Evolutionary conservation across 53 echinoderm and acorn worm species (phyloP), one percentile per base, ranked within the genome.

Genomic region (Astropecten irregularis): DNA sequence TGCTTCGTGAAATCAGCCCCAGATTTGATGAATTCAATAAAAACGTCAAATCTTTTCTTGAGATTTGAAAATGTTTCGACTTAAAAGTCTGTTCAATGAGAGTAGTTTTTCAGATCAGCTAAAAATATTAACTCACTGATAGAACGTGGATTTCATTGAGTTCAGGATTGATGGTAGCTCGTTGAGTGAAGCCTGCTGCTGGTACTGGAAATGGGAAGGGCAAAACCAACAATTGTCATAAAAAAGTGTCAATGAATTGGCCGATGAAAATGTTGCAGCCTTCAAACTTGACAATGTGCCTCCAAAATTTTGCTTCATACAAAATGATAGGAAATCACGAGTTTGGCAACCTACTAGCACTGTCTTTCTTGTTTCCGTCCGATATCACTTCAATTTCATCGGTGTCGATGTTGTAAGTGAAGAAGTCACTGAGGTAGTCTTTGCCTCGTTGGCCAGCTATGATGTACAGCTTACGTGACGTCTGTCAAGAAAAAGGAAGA

Each of bases 91-190:
- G n/a, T n/a, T n/a, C n/a, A n/a, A n/a, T n/a, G n/a, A n/a, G n/a
- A n/a, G n/a, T n/a, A n/a, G n/a, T n/a, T n/a, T n/a, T n/a, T n/a
- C n/a, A n/a, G n/a, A n/a, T n/a, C n/a, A n/a, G n/a, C n/a, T n/a
- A n/a, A n/a, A n/a, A n/a, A n/a, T n/a, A n/a, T n/a, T 32, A 33
- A 91, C 95, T 96, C 46, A 96, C 97, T 31, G 97, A 96, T 76
- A 96, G 53, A 10, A 96, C 94, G 85, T 96, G 97, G 33, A 96
- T 94, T 85, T 96, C 97, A 88, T 96, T 88, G 38, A 96, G 38
- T 14, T 94, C 94, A 61, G 94, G 94, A 71, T 96, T 94, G 57
- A 96, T 96, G 15, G 97, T 96, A 1, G 97, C 97, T 71, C 97
- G 88, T 64, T 96, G 97, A 37, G 97, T 96, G 67, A 94, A 92